phyloP scores from a whole-genome alignment of 2,113 vertebrate genomes.

The Dicentrarchus labrax region DNA sequence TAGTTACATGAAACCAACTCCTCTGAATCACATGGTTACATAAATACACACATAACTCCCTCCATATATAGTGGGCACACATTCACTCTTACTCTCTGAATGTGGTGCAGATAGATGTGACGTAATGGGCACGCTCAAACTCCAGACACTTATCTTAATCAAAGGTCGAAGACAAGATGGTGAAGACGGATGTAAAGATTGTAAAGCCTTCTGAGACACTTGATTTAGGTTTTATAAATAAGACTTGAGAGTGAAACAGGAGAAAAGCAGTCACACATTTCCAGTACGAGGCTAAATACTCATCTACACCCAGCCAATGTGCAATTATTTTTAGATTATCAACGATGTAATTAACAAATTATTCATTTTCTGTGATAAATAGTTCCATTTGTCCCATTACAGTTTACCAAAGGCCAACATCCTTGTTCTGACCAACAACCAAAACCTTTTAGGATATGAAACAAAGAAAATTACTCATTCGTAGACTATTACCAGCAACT shows the following conservation, averaged over 20 bases:
- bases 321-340: not conserved
- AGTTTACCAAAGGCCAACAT: conserved; percentile 21
- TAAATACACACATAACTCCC: conserved; percentile 32
- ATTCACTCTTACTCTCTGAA: not conserved
- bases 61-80: conserved; percentile 22
- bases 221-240: conserved; percentile 2
- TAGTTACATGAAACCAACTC: conserved; percentile 38
- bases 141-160: too few species aligned
- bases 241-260: not conserved
- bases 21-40: conserved; percentile 39
- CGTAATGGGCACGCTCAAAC: not conserved
- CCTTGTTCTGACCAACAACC: conserved; percentile 6
- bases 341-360: not conserved
- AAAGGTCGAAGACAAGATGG: not conserved
- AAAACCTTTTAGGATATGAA: not conserved
- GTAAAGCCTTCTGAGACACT: not conserved
- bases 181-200: not conserved
- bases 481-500: not conserved
- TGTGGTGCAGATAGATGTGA: not conserved
- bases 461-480: not conserved
- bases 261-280: conserved; percentile 9
- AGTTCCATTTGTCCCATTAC: not conserved
- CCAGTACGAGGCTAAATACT: conserved; percentile 6
- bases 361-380: not conserved
- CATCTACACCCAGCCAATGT: not conserved